Percentiles rank a stretch among this genome's conserved stretches.
Evolutionary conservation across 2,113 vertebrate species (phyloP).

Genomic region (Lasiurus borealis): DNA sequence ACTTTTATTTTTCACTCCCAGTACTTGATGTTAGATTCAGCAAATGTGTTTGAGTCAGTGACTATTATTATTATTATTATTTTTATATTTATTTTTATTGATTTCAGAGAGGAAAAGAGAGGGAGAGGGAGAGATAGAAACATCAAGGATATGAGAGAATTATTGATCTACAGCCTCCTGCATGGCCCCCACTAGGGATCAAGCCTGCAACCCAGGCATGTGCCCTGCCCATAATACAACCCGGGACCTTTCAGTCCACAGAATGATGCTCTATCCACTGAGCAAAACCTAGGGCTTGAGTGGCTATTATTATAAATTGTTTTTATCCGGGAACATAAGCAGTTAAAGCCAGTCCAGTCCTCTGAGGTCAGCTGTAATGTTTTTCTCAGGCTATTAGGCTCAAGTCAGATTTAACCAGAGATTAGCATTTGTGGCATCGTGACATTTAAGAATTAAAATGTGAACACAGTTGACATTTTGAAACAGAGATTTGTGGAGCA

Average conservation of each 20-base stretch:
- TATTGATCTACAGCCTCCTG: no score
- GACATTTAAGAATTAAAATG: slow-evolving; percentile 2
- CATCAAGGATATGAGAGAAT: no score
- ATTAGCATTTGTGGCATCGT: background rate
- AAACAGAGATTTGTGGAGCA: background rate
- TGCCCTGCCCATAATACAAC: no score
- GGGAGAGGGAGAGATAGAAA: background rate
- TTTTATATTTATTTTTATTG: background rate
- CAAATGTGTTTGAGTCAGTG: background rate
- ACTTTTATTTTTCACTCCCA: background rate
- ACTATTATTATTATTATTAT: background rate
- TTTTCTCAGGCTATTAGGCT: background rate
- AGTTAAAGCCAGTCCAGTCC: background rate
- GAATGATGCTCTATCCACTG: no score
- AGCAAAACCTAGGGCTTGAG: background rate
- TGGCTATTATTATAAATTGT: background rate
- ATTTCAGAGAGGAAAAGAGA: background rate
- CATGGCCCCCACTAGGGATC: no score
- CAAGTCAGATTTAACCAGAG: slow-evolving; percentile 40
- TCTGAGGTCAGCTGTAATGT: background rate
- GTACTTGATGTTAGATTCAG: background rate
- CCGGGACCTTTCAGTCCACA: no score
- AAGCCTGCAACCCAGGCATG: no score
- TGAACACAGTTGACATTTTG: background rate
- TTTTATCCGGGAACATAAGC: background rate